A percentile compares a stretch with the other conserved stretches of the same genome.
Conservation (phyloP, 2,888 invertebrate species). For the Entomobrya proxima region DNA sequence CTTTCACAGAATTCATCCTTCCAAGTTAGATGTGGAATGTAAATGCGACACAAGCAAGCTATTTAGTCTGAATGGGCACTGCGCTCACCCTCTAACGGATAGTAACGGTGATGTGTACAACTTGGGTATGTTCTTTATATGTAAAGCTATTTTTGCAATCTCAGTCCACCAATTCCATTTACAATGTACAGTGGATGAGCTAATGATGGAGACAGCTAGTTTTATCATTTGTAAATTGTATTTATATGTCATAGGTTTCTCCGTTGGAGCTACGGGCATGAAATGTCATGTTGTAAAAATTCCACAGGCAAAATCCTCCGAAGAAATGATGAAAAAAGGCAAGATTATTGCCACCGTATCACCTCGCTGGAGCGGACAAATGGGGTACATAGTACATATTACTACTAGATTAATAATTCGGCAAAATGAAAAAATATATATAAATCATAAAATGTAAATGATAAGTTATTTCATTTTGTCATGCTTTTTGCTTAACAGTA, state of each 20-base stretch:
- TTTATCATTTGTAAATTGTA: too few species aligned
- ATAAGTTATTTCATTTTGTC: background rate
- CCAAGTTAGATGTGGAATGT: slow-evolving; percentile 77
- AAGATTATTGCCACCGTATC: slow-evolving; percentile 55
- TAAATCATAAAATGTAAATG: background rate
- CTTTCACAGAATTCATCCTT: slow-evolving; percentile 77
- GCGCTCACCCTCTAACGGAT: slow-evolving; percentile 63
- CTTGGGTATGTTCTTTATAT: slow-evolving; percentile 17
- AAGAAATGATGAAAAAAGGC: slow-evolving; percentile 65
- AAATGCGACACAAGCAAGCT: slow-evolving; percentile 69
- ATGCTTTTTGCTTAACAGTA: background rate
- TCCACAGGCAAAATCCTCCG: slow-evolving; percentile 46
- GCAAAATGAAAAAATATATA: background rate
- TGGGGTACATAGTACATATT: slow-evolving; percentile 51
- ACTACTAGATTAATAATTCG: background rate
- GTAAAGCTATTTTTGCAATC: too few species aligned
- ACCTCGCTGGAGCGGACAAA: slow-evolving; percentile 67
- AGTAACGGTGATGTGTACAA: slow-evolving; percentile 64
- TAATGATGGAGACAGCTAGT: too few species aligned
- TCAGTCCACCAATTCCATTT: too few species aligned
- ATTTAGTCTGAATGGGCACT: slow-evolving; percentile 61
- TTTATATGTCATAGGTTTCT: slow-evolving; percentile 41
- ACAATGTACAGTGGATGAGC: too few species aligned
- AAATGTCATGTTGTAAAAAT: slow-evolving; percentile 61
- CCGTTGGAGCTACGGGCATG: slow-evolving; percentile 59